Evolutionary conservation across 2,113 vertebrate genomes (phyloP), one percentile per base, ranked within the genome.

Genomic region (Oryzias javanicus): DNA sequence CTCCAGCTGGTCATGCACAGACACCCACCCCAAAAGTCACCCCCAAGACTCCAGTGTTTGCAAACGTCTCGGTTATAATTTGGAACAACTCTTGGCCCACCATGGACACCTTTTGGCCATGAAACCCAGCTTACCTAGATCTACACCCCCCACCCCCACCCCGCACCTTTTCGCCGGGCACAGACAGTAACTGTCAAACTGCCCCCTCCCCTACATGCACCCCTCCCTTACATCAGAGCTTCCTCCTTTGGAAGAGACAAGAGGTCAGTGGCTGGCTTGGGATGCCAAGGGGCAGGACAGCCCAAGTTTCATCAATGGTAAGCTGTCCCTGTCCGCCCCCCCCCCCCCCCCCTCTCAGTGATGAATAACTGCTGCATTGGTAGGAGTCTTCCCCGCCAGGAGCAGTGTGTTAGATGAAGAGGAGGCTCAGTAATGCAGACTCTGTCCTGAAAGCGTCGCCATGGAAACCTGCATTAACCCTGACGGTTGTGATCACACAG

Each of bases 241-340:
- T 75, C 78, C 83, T 80, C 85, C n/a, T n/a, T n/a, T n/a, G 87
- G 85, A 88, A 81, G 85, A 86, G 75, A 79, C n/a, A n/a, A 74
- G 83, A 85, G 87, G 87, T 89, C 82, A 89, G 20, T 90, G 82
- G 86, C 85, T 89, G 83, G 86, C 75, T 79, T 76, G 61, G 86
- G 63, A 86, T 42, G 78, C 76, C 82, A 68, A 74, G 68, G 78
- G 79, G 79, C 67, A 2, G 74, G 75, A 84, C 81, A 60, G n/a
- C 82, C 63, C 89, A 84, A 82, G 81, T 79, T 87, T 90, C 87
- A 89, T 86, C 84, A 87, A 90, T 85, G 88, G 88, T 89, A 90
- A 89, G 88, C 86, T 82, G 79, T 76, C 73, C 65, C 77, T 64
- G 50, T 78, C 63, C n/a, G n/a, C n/a, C n/a, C n/a, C n/a, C n/a